A percentile compares a stretch with the other conserved stretches of the same genome.
phyloP scores from a whole-genome alignment of 2,888 invertebrate species.

The Unio pictorum region DNA sequence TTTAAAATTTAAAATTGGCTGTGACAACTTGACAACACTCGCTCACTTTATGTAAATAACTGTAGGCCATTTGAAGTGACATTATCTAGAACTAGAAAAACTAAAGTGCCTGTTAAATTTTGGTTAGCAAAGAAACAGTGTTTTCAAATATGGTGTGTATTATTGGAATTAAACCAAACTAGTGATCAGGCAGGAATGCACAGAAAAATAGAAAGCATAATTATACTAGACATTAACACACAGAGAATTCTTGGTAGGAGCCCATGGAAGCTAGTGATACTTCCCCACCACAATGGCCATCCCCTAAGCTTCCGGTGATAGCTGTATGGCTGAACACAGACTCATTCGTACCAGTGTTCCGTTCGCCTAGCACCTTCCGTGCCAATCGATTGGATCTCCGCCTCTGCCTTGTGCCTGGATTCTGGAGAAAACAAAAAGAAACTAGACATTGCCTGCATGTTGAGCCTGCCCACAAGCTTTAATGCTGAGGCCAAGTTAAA shows the following conservation, averaged over 20 bases:
- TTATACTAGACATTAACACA: slow-evolving; percentile 37
- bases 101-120: too few relatives aligned
- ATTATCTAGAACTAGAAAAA: too few relatives aligned
- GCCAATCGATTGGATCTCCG: slow-evolving; percentile 53
- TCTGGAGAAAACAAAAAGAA: slow-evolving; percentile 26
- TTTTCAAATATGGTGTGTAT: too few relatives aligned
- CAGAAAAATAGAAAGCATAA: background rate
- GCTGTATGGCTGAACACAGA: slow-evolving; percentile 57
- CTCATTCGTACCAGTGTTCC: slow-evolving; percentile 39
- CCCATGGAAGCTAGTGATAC: slow-evolving; percentile 54
- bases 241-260: slow-evolving; percentile 65
- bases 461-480: too few relatives aligned
- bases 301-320: slow-evolving; percentile 44
- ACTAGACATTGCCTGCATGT: too few relatives aligned
- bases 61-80: too few relatives aligned
- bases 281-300: slow-evolving; percentile 40
- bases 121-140: too few relatives aligned
- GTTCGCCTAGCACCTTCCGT: slow-evolving; percentile 47
- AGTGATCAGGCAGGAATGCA: background rate
- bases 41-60: too few relatives aligned
- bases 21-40: too few relatives aligned
- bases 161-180: too few relatives aligned
- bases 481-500: too few relatives aligned
- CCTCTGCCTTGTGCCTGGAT: slow-evolving; percentile 40
- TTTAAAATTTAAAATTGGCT: too few relatives aligned